Evolutionary conservation across 1,140 invertebrate genomes (phyloP), one percentile per base, ranked within the genome.

Genomic region (Hyphantria cunea): DNA sequence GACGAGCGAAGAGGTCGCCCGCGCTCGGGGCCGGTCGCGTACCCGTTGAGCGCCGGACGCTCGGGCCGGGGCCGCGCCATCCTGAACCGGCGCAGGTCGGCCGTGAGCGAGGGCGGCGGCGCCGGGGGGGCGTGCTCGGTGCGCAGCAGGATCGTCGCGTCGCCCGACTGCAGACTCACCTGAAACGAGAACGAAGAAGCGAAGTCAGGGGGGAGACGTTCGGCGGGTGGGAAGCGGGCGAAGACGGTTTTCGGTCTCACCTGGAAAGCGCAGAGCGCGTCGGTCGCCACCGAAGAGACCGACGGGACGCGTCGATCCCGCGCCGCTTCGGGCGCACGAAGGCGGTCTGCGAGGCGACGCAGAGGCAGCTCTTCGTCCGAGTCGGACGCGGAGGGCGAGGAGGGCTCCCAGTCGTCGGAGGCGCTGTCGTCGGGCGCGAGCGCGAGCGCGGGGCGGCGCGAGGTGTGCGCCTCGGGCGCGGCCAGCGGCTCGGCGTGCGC

Each of bases 401-500:
- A 72, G 47, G 67, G 60, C 56, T 64, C 72, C 54, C 72, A 72
- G 50, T 52, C 32, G 61, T 53, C 33, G 54, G 59, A 55, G 60
- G 50, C 56, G 52, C 55, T 53, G 64, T 48, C 56, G 50, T n/a
- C 25, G 44, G 60, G 8, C 39, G 49, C 54, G 64, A 50, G 39
- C 73, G 62, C 58, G 47, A 68, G 78, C 48, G 56, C 62, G 41
- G 70, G 44, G 61, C 95, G 94, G 34, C 93, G 93, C n/a, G 94
- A 94, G 0, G 95, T 96, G 66, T 95, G 93, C 37, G 92, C 71
- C 92, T 97, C 97, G 64, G 90, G 89, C 44, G 91, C 91, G 77
- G 93, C 92, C 7, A 98, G 89, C 45, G 93, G 92, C 64, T 95
- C 94, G 13, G 94, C 94, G 77, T 98, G 94, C 52, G 93, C 91